A percentile compares a stretch with the other conserved stretches of the same genome.
These are phyloP conservation scores for Pteromalus puparum DNA, from an alignment of 1,140 invertebrate species.

Conservation along the genomic window DNA sequence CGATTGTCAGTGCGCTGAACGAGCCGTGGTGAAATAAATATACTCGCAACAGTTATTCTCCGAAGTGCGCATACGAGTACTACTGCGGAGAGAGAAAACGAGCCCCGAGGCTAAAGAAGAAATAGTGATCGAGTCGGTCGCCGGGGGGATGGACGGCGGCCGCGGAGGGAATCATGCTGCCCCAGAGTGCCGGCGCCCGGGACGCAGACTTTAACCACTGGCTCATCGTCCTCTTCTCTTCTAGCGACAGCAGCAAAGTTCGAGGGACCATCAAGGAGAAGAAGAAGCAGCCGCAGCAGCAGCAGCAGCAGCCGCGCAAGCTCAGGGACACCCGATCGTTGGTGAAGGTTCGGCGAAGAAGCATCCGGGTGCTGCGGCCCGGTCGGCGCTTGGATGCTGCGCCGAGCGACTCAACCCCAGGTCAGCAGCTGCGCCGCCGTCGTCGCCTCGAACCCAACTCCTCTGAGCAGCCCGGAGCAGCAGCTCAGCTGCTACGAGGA, in stretches of 20 bases:
- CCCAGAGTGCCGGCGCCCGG: slow-evolving; percentile 1
- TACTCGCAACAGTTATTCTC: too few relatives aligned
- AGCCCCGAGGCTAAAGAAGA: not conserved
- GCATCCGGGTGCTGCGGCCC: slow-evolving; percentile 42
- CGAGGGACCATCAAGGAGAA: not conserved
- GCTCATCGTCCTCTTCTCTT: not conserved
- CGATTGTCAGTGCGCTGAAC: not conserved
- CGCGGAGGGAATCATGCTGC: slow-evolving; percentile 31
- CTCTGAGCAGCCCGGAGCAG: slow-evolving; percentile 57
- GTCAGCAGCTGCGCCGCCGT: not conserved
- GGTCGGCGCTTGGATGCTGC: slow-evolving; percentile 69
- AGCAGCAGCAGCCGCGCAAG: not conserved
- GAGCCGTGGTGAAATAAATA: too few relatives aligned
- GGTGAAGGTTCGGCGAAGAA: slow-evolving; percentile 6
- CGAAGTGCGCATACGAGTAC: too few relatives aligned
- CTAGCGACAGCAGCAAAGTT: not conserved
- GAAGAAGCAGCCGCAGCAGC: not conserved
- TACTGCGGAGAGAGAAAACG: too few relatives aligned
- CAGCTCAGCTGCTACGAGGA: slow-evolving; percentile 63
- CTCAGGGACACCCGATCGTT: not conserved
- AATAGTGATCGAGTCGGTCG: not conserved
- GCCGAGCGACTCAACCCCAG: slow-evolving; percentile 60
- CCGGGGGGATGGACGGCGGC: slow-evolving; percentile 26
- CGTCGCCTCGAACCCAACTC: not conserved
- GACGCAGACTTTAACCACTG: not conserved